Percentiles rank a stretch among this genome's conserved stretches.
These are phyloP conservation scores for Drosophila trapezifrons DNA, from an alignment of 1,140 invertebrate species.

Conservation along the genomic window DNA sequence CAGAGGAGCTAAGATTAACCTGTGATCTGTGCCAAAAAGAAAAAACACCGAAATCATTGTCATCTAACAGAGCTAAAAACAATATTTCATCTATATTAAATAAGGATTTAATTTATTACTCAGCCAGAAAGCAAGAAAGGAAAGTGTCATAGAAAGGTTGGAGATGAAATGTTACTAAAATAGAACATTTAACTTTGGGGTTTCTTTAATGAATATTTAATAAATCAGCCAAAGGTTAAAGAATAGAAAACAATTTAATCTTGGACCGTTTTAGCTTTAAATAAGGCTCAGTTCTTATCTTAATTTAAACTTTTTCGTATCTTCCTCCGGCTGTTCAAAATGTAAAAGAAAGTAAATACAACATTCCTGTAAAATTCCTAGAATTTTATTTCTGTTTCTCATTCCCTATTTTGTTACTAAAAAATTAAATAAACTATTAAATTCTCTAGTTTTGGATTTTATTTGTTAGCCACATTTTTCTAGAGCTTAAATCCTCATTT, in stretches of 20 bases:
- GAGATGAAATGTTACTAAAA: neutral
- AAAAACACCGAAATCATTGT: slow-evolving; percentile 24
- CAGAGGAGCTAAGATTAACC: neutral
- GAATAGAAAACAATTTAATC: neutral
- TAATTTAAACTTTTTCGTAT: too few relatives aligned
- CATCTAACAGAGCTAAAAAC: slow-evolving; percentile 19
- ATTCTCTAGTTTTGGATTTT: slow-evolving; percentile 12
- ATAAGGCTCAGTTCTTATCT: too few relatives aligned
- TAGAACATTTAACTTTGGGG: neutral
- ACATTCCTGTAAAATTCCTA: too few relatives aligned
- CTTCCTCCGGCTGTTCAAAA: too few relatives aligned
- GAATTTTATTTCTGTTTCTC: too few relatives aligned
- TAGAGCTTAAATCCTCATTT: neutral
- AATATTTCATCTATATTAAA: slow-evolving; percentile 20
- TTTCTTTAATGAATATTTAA: neutral
- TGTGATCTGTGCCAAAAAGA: slow-evolving; percentile 7
- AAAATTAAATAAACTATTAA: neutral
- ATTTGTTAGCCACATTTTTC: slow-evolving; percentile 1
- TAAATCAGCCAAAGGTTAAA: neutral
- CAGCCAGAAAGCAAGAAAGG: neutral
- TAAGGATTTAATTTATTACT: neutral
- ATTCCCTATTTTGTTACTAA: neutral
- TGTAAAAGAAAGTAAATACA: too few relatives aligned
- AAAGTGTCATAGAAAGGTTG: neutral
- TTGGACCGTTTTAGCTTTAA: too few relatives aligned